Evolutionary conservation across 2,797 vertebrate species (phyloP), one percentile per base, ranked within the genome.

Genomic region (Petrocephalus schoutedeni): DNA sequence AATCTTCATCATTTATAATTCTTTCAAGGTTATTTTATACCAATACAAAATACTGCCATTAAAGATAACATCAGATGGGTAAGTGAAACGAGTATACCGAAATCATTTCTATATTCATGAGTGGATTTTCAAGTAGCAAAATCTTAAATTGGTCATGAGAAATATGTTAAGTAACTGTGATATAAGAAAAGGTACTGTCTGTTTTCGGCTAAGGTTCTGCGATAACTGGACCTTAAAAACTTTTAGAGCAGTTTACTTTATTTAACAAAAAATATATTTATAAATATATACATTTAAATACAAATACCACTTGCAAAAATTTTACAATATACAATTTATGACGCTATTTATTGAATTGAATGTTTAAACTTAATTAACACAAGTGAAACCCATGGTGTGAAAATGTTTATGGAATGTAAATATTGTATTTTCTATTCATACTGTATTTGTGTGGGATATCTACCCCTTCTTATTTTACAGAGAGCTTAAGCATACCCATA

Each of bases 401-500:
- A 71, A 71, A 71, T 71, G 28, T 36, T 32, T 36, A 16, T 10
- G 9, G 4, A 14, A 36, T 36, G 2, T 64, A 51, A 80, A 80
- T 51, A 21, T 12, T 49, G 9, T 51, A 83, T 83, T n/a, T 51
- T 19, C 9, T 8, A 82, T 58, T 86, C 8, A 8, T 9, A 28
- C 28, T 28, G 28, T 28, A 59, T 51, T 83, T 80, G 7, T 45
- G 36, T 28, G 41, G 87, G 21, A 21, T 58, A 77, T 80, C 74
- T 87, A 28, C 53, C 19, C n/a, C 14, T 10, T 12, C 61, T 64
- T 67, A 54, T 87, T 67, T 89, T 87, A 92, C 88, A 93, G 93
- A 85, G 94, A 95, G 77, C 53, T 94, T 23, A 94, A 92, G 28
- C 4, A 71, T 36, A 86, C 91, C 61, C 90, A 90, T 16, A 93